Conservation (phyloP, 2,113 vertebrate genomes). For the Crotophaga sulcirostris region DNA sequence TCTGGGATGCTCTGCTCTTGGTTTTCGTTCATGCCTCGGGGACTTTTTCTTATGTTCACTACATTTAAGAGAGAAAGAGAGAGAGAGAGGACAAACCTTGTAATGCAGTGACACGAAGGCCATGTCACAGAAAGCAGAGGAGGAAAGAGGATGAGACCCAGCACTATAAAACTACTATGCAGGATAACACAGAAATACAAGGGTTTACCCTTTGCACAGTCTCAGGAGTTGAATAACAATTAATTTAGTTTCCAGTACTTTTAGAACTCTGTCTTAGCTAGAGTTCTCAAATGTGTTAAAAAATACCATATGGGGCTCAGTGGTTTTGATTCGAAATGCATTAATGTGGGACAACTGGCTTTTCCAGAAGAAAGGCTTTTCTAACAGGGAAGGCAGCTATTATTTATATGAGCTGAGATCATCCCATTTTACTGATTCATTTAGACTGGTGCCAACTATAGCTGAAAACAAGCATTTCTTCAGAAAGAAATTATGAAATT, state of each 20-base stretch:
- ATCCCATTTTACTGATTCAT: constrained; percentile 66
- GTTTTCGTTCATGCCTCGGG: neutral
- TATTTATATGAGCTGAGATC: constrained; percentile 60
- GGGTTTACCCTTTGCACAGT: neutral
- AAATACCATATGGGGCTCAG: constrained; percentile 15
- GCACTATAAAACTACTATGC: neutral
- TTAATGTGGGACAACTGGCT: constrained; percentile 36
- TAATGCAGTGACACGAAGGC: neutral
- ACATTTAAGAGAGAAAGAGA: neutral
- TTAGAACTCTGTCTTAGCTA: neutral
- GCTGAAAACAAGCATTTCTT: constrained; percentile 36
- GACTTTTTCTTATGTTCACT: neutral
- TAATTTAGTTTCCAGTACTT: constrained; percentile 27
- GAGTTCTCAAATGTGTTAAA: constrained; percentile 51
- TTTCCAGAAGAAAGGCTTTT: constrained; percentile 54
- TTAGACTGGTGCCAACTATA: constrained; percentile 54
- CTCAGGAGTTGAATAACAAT: constrained; percentile 31
- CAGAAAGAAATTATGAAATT: constrained; percentile 62
- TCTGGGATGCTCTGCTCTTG: neutral
- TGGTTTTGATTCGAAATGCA: constrained; percentile 62
- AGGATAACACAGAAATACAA: constrained; percentile 10
- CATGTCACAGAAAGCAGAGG: neutral
- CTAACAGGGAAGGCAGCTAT: constrained; percentile 48
- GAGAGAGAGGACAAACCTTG: neutral
- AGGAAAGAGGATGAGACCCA: neutral